These are phyloP conservation scores for Anthoscopus minutus DNA, from an alignment of 2,113 vertebrate species.

Conservation along the genomic window DNA sequence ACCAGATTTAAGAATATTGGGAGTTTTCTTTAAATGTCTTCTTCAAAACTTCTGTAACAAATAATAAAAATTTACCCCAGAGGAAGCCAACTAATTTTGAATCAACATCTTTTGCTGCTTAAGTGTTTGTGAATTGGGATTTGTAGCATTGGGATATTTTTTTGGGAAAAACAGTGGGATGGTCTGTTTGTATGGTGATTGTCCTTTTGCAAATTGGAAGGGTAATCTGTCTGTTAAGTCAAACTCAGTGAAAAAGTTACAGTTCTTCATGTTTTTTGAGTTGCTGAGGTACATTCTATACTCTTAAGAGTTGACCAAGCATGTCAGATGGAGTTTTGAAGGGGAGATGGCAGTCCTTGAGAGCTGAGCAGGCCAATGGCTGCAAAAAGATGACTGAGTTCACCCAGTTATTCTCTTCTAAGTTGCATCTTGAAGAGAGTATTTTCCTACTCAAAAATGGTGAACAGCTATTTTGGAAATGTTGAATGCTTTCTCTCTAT, in stretches of 20 bases:
- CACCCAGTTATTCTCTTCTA: neutral
- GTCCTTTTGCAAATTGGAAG: neutral
- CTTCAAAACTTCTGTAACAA: neutral
- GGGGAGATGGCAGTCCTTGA: neutral
- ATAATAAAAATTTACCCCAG: neutral
- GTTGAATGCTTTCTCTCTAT: neutral
- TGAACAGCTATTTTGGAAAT: neutral
- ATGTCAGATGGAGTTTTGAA: neutral
- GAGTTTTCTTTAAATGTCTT: neutral
- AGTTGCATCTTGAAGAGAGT: neutral
- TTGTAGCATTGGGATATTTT: neutral
- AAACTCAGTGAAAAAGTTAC: neutral
- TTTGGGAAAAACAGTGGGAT: accelerated
- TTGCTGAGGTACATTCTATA: neutral
- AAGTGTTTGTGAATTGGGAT: neutral
- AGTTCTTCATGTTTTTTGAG: neutral
- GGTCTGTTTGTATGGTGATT: neutral
- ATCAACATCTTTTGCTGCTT: neutral
- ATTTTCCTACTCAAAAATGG: neutral
- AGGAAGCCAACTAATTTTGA: neutral
- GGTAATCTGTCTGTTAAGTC: neutral
- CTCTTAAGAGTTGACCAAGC: neutral
- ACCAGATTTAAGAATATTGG: neutral
- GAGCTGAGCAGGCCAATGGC: neutral
- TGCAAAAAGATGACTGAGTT: neutral